A percentile compares a stretch with the other conserved stretches of the same genome.
Conservation (phyloP, 2,888 invertebrate species). For the Incurvaria masculella region DNA sequence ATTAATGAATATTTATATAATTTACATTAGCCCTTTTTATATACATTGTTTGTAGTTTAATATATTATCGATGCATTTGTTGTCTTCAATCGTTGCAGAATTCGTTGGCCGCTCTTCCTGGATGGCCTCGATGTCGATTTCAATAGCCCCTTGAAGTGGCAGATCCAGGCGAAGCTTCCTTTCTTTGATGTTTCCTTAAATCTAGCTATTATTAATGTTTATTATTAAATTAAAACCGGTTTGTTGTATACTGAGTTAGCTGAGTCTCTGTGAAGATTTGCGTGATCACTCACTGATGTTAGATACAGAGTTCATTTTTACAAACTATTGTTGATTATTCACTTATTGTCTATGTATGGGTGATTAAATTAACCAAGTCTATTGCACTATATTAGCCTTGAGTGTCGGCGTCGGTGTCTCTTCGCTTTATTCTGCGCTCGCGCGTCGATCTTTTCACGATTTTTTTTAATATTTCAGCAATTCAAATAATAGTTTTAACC, state of each 20-base stretch:
- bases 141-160: constrained; percentile 41
- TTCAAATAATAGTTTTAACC: constrained; percentile 26
- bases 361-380: constrained; percentile 43
- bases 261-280: constrained; percentile 36
- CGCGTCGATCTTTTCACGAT: constrained; percentile 32
- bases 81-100: not conserved
- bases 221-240: constrained; percentile 39
- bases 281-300: constrained; percentile 55
- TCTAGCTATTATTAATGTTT: constrained; percentile 41
- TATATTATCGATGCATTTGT: not conserved
- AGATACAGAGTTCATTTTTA: constrained; percentile 47
- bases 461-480: not conserved
- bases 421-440: constrained; percentile 40
- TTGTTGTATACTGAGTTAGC: constrained; percentile 15
- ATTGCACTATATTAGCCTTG: constrained; percentile 49
- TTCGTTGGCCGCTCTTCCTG: constrained; percentile 37
- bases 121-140: constrained; percentile 42
- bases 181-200: constrained; percentile 45
- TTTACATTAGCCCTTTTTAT: not conserved
- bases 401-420: constrained; percentile 44
- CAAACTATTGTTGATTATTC: constrained; percentile 47
- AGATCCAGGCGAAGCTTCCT: constrained; percentile 46
- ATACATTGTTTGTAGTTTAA: not conserved
- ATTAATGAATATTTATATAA: not conserved
- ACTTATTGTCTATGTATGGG: not conserved